These are phyloP conservation scores for Reinhardtius hippoglossoides DNA, from an alignment of 2,113 vertebrate species.

Conservation along the genomic window DNA sequence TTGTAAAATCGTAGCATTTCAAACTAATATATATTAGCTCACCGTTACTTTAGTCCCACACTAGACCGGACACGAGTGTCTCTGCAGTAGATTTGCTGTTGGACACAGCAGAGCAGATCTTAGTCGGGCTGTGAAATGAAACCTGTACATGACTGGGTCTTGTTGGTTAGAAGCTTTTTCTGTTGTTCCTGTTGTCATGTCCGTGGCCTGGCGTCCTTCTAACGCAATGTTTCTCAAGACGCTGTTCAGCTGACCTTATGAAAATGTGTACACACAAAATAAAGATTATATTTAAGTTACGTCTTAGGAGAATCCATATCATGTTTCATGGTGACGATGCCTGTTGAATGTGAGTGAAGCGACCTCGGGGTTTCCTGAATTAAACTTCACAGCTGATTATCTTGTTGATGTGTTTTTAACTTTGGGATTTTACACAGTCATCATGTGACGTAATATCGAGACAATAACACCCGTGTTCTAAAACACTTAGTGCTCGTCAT, in stretches of 20 bases:
- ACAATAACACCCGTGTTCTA: too few species aligned
- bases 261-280: conserved; percentile 53
- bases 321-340: background rate
- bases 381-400: background rate
- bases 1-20: conserved; percentile 42
- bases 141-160: conserved; percentile 5
- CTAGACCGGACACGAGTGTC: background rate
- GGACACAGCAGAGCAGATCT: background rate
- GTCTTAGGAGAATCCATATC: background rate
- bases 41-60: background rate
- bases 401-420: too few species aligned
- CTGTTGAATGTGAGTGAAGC: background rate
- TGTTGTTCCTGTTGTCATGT: conserved; percentile 26
- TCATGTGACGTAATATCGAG: too few species aligned
- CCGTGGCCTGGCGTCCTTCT: conserved; percentile 5
- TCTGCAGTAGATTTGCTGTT: background rate
- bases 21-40: conserved; percentile 16
- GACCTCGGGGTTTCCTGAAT: background rate
- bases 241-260: conserved; percentile 22
- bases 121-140: background rate
- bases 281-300: conserved; percentile 73
- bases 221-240: conserved; percentile 27
- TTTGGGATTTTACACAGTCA: too few species aligned
- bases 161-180: background rate
- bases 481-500: too few species aligned